Evolutionary conservation across 35 echinoderm and acorn worm genomes (phyloP).

Genomic region (Apostichopus japonicus): DNA sequence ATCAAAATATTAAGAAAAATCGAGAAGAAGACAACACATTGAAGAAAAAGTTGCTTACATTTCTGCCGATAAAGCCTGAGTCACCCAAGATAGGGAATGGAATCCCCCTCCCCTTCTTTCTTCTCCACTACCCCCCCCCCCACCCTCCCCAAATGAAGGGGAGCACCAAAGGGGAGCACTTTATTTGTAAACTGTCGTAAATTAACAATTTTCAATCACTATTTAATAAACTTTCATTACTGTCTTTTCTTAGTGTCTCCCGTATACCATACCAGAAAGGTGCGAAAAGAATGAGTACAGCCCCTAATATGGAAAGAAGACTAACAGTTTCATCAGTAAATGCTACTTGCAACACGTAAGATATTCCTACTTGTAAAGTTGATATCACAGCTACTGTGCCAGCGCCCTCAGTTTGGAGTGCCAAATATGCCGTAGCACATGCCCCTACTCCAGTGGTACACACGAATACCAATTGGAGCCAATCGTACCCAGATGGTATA

Average conservation of each 20-base stretch:
- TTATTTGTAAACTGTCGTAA: too few relatives aligned
- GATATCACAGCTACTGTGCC: not conserved
- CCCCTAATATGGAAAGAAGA: not conserved
- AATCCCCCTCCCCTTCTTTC: too few relatives aligned
- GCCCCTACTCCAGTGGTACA: not conserved
- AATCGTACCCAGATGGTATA: not conserved
- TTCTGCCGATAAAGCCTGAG: too few relatives aligned
- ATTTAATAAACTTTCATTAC: too few relatives aligned
- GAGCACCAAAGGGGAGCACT: too few relatives aligned
- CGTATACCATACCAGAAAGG: not conserved
- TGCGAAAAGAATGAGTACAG: not conserved
- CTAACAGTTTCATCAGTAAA: not conserved
- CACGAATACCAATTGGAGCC: not conserved
- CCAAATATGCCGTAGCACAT: not conserved
- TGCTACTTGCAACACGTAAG: not conserved
- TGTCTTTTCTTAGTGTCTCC: not conserved
- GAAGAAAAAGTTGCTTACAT: too few relatives aligned
- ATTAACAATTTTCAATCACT: too few relatives aligned
- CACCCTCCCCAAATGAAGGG: too few relatives aligned
- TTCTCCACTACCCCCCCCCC: too few relatives aligned
- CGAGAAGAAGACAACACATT: too few relatives aligned
- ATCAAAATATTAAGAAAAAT: too few relatives aligned
- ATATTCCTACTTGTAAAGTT: not conserved
- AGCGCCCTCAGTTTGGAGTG: not conserved
- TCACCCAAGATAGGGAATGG: too few relatives aligned